phyloP scores from a whole-genome alignment of 1,140 invertebrate genomes.

The Cherax quadricarinatus region DNA sequence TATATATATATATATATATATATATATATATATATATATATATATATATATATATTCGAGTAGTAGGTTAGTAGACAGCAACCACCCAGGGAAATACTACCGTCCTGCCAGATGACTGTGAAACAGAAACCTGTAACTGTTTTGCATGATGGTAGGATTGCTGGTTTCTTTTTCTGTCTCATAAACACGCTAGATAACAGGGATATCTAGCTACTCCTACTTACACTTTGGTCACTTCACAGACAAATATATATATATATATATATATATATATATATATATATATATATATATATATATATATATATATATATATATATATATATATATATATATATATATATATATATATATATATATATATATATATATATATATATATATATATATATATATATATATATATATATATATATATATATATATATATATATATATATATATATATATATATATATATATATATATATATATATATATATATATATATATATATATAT shows the following conservation, averaged over 20 bases:
- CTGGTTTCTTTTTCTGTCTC: too few species aligned
- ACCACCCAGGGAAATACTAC: too few species aligned
- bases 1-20: not conserved
- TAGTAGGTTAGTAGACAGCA: too few species aligned
- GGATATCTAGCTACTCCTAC: too few species aligned
- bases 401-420: slow-evolving; percentile 29
- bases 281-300: slow-evolving; percentile 8
- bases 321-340: slow-evolving; percentile 51
- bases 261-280: slow-evolving; percentile 30
- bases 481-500: slow-evolving; percentile 51
- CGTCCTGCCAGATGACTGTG: too few species aligned
- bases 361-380: slow-evolving; percentile 55
- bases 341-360: slow-evolving; percentile 49
- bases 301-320: slow-evolving; percentile 45
- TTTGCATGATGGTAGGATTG: too few species aligned
- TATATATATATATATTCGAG: slow-evolving; percentile 18
- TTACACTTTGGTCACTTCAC: too few species aligned
- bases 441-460: slow-evolving; percentile 52
- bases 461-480: slow-evolving; percentile 54
- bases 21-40: not conserved
- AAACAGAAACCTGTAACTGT: too few species aligned
- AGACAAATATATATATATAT: slow-evolving; percentile 33
- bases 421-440: slow-evolving; percentile 53
- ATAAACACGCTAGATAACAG: too few species aligned
- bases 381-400: slow-evolving; percentile 47